A percentile compares a stretch with the other conserved stretches of the same genome.
Conservation (phyloP, 2,888 invertebrate genomes). For the Gastrophysa polygoni region DNA sequence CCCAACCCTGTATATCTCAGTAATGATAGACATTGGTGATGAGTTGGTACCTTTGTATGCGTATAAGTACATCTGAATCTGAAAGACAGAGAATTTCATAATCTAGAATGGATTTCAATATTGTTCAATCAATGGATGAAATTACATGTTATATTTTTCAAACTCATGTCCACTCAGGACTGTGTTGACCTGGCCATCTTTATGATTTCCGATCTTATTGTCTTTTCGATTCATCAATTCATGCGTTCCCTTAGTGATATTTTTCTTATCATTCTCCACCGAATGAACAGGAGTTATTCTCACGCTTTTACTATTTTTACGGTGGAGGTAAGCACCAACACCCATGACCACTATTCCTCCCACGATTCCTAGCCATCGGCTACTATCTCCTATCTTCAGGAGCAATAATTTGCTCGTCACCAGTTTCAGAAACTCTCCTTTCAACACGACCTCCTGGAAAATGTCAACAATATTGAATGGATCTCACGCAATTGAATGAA, state of each 20-base stretch:
- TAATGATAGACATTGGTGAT: no score
- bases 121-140: no score
- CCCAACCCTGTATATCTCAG: no score
- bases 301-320: conserved; percentile 46
- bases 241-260: conserved; percentile 21
- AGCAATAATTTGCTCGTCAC: conserved; percentile 65
- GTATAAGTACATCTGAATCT: no score
- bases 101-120: no score
- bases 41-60: no score
- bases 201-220: conserved; percentile 10
- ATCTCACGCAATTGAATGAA: background rate
- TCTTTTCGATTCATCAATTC: conserved; percentile 11
- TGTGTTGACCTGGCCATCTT: conserved; percentile 35
- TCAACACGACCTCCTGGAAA: conserved; percentile 58
- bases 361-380: conserved; percentile 64
- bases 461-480: background rate
- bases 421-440: conserved; percentile 69
- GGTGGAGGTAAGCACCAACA: conserved; percentile 54
- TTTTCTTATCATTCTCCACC: background rate
- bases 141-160: conserved; percentile 47
- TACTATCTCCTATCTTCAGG: conserved; percentile 60
- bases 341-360: conserved; percentile 58
- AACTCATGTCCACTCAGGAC: conserved; percentile 48
- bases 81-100: no score
- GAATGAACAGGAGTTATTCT: conserved; percentile 34